phyloP scores from a whole-genome alignment of 1,140 invertebrate species.

The Agraylea sexmaculata region DNA sequence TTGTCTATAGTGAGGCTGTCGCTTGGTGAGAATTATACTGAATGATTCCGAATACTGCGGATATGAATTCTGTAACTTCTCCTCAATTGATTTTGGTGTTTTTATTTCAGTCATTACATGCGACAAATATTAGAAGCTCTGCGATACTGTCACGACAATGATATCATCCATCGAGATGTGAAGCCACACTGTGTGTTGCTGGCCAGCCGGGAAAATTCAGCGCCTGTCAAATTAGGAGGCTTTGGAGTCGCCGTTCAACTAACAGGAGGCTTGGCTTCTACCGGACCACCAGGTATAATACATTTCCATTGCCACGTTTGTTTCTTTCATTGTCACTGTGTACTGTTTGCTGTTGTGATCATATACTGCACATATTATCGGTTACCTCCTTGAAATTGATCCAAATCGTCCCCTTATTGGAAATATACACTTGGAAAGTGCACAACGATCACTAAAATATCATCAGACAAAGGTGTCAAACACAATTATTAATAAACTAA shows the following conservation, averaged over 20 bases:
- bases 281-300: slow-evolving; percentile 58
- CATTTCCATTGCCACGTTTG: no score
- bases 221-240: slow-evolving; percentile 94
- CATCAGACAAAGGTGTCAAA: no score
- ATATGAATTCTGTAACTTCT: neutral
- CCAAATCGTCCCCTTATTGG: no score
- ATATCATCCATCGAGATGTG: slow-evolving; percentile 92
- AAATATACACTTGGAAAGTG: no score
- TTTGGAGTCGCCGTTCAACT: slow-evolving; percentile 94
- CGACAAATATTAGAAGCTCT: slow-evolving; percentile 90
- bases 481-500: no score
- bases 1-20: slow-evolving; percentile 98
- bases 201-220: slow-evolving; percentile 92
- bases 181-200: slow-evolving; percentile 91
- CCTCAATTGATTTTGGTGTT: slow-evolving; percentile 4
- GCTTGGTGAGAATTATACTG: slow-evolving; percentile 62
- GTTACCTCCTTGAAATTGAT: no score
- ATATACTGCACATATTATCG: no score
- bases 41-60: neutral
- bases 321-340: no score
- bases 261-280: slow-evolving; percentile 59
- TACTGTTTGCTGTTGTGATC: no score
- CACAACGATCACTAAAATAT: no score
- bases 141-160: slow-evolving; percentile 93
- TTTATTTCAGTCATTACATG: slow-evolving; percentile 85